Evolutionary conservation across 2,797 vertebrate species (phyloP).

Genomic region (Streptopelia turtur): DNA sequence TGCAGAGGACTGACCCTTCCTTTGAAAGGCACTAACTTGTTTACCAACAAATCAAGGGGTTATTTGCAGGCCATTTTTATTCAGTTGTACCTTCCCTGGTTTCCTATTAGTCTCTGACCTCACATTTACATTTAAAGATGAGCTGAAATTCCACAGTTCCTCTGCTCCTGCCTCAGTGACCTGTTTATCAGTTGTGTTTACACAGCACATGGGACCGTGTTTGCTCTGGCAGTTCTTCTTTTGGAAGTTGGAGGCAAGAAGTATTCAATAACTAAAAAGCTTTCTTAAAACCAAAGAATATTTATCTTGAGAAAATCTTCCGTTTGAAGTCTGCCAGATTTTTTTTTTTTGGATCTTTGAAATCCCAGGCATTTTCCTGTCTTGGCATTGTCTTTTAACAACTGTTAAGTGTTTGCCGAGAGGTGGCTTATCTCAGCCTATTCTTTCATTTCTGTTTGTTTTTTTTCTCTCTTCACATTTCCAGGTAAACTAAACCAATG

Average conservation of each 20-base stretch:
- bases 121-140: not conserved
- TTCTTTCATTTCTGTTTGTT: not conserved
- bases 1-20: not conserved
- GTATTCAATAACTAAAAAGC: not conserved
- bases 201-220: not conserved
- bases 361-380: constrained; percentile 43
- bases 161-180: not conserved
- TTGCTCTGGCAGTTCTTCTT: not conserved
- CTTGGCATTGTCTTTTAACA: constrained; percentile 30
- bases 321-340: not conserved
- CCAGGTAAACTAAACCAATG: constrained; percentile 16
- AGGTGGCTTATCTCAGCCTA: constrained; percentile 6
- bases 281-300: not conserved
- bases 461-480: not conserved
- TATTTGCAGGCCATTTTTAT: not conserved
- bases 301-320: constrained; percentile 18
- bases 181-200: not conserved
- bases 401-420: constrained; percentile 15
- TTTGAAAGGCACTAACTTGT: not conserved
- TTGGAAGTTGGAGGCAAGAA: not conserved
- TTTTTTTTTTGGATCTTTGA: not conserved
- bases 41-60: not conserved
- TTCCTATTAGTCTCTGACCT: not conserved
- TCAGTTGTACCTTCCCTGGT: not conserved
- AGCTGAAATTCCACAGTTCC: not conserved